These are phyloP conservation scores for Taeniopygia guttata DNA, from an alignment of 2,797 vertebrate genomes.

Conservation along the genomic window DNA sequence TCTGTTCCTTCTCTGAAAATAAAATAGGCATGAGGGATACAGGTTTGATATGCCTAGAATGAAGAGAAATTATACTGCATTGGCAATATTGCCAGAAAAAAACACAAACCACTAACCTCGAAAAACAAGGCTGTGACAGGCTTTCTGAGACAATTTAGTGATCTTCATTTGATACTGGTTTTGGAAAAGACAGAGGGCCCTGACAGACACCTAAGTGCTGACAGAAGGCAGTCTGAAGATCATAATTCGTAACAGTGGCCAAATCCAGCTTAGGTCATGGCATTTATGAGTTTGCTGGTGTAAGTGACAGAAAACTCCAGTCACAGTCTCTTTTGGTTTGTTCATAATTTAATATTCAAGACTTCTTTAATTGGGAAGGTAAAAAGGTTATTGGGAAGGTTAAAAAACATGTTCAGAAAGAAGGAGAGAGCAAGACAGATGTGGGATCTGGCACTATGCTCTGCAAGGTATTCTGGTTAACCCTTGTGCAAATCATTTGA, in stretches of 20 bases:
- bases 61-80: not conserved
- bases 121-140: not conserved
- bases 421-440: not conserved
- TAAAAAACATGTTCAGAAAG: not conserved
- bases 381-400: not conserved
- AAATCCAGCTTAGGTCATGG: not conserved
- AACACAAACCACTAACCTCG: accelerated
- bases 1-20: not conserved
- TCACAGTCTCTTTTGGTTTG: not conserved
- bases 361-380: not conserved
- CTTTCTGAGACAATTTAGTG: not conserved
- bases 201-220: not conserved
- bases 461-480: not conserved
- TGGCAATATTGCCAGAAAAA: not conserved
- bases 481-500: not conserved
- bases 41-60: not conserved
- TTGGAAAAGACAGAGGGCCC: not conserved
- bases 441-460: not conserved
- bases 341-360: not conserved
- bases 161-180: not conserved
- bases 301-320: not conserved
- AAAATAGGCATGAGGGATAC: not conserved
- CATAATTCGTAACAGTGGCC: not conserved
- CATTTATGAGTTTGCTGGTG: not conserved
- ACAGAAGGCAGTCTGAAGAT: not conserved